Conservation (phyloP, 37 sponge, comb jelly and placozoan genomes). For the Chondrilla cf. caribensis region DNA sequence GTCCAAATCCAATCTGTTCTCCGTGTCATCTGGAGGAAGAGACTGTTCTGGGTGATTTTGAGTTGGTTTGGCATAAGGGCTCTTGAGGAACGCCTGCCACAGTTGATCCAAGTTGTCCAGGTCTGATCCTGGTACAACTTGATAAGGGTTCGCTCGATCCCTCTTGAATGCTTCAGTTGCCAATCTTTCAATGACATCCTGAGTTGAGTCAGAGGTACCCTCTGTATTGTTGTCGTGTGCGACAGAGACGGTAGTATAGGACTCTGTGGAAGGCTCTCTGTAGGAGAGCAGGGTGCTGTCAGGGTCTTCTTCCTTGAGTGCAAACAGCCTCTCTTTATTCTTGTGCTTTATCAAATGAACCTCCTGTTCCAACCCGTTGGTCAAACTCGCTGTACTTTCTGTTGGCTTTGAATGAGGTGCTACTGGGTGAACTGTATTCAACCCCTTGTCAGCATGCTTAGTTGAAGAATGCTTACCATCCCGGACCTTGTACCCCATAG, state of each 20-base stretch:
- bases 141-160: neutral
- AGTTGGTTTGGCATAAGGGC: neutral
- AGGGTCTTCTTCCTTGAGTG: neutral
- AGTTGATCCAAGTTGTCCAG: neutral
- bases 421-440: too few species aligned
- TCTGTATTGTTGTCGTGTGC: neutral
- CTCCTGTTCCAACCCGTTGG: too few species aligned
- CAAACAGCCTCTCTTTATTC: too few species aligned
- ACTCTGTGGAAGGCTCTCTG: neutral
- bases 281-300: neutral
- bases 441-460: too few species aligned
- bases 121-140: neutral
- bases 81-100: conserved; percentile 6
- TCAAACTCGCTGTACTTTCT: too few species aligned
- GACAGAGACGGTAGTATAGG: neutral
- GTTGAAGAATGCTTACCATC: too few species aligned
- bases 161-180: neutral
- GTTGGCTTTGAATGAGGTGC: too few species aligned
- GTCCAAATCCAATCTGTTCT: too few species aligned
- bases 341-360: too few species aligned
- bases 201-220: neutral
- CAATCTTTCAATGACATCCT: neutral
- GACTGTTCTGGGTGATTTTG: too few species aligned
- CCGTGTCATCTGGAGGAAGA: too few species aligned
- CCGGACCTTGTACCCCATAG: too few species aligned